Percentiles rank a stretch among this genome's conserved stretches.
These are phyloP conservation scores for Apomyelois bistriatella DNA, from an alignment of 2,888 invertebrate genomes.

Conservation along the genomic window DNA sequence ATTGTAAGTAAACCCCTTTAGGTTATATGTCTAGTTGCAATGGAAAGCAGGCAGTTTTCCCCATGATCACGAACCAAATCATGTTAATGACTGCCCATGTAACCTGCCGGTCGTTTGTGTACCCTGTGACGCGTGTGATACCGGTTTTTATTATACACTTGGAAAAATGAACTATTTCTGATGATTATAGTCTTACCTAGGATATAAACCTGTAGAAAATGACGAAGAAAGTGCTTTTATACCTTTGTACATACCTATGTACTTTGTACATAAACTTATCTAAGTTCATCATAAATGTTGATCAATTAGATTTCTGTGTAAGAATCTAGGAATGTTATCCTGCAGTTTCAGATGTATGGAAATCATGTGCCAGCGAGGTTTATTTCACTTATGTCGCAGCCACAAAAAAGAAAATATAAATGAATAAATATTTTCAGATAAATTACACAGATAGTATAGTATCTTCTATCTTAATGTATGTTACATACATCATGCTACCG, in stretches of 20 bases:
- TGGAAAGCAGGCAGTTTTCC: conserved; percentile 65
- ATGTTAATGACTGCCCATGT: conserved; percentile 55
- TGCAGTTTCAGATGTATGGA: too few relatives aligned
- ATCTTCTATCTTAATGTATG: neutral
- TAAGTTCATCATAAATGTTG: too few relatives aligned
- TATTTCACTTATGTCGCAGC: too few relatives aligned
- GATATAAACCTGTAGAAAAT: neutral
- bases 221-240: neutral
- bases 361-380: too few relatives aligned
- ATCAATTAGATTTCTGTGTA: too few relatives aligned
- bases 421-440: too few relatives aligned
- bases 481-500: neutral
- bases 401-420: too few relatives aligned
- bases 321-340: too few relatives aligned
- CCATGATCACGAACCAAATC: conserved; percentile 58
- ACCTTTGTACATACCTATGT: too few relatives aligned
- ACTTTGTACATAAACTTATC: too few relatives aligned
- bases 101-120: conserved; percentile 32
- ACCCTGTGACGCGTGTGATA: conserved; percentile 41
- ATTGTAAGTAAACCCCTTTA: conserved; percentile 40
- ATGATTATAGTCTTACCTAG: neutral
- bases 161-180: neutral
- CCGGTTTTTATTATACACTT: conserved; percentile 4
- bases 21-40: conserved; percentile 46
- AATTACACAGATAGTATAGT: too few relatives aligned